Percentiles rank a stretch among this genome's conserved stretches.
These are phyloP conservation scores for Oryctes rhinoceros DNA, from an alignment of 1,140 invertebrate genomes.

Conservation along the genomic window DNA sequence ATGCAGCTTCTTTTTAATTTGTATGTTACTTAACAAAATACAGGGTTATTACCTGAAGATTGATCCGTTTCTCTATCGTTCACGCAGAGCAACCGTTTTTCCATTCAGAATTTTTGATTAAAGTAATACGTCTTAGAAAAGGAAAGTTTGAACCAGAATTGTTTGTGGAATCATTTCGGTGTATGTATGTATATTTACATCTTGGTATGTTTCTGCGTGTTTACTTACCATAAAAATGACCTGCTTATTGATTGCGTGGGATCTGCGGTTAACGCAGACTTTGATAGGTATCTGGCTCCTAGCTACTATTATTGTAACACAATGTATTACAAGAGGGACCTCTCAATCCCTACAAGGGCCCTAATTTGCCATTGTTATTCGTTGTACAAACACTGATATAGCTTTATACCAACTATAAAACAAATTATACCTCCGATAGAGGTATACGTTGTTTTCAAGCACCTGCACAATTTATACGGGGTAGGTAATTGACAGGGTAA, in stretches of 20 bases:
- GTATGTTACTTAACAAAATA: too few relatives aligned
- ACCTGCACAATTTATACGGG: conserved; percentile 16
- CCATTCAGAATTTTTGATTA: too few relatives aligned
- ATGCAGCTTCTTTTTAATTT: too few relatives aligned
- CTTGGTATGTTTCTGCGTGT: not conserved
- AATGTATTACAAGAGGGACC: conserved; percentile 34
- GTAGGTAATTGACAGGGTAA: conserved; percentile 29
- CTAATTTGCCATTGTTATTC: conserved; percentile 36
- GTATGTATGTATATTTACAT: too few relatives aligned
- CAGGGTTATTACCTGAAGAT: too few relatives aligned
- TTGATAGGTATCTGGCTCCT: conserved; percentile 33
- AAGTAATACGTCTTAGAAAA: too few relatives aligned
- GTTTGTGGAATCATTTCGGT: too few relatives aligned
- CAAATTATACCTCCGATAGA: conserved; percentile 29
- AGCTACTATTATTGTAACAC: conserved; percentile 32
- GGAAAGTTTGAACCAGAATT: too few relatives aligned
- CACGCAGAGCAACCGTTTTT: too few relatives aligned
- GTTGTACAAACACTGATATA: conserved; percentile 11
- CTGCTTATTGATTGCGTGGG: conserved; percentile 23
- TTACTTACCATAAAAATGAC: not conserved
- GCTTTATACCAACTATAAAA: conserved; percentile 36
- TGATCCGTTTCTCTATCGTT: too few relatives aligned
- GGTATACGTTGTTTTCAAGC: conserved; percentile 30
- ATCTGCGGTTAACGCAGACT: not conserved
- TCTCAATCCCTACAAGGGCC: conserved; percentile 28